Conservation (phyloP, 2,888 invertebrate species). For the Vesta saturnalis region DNA sequence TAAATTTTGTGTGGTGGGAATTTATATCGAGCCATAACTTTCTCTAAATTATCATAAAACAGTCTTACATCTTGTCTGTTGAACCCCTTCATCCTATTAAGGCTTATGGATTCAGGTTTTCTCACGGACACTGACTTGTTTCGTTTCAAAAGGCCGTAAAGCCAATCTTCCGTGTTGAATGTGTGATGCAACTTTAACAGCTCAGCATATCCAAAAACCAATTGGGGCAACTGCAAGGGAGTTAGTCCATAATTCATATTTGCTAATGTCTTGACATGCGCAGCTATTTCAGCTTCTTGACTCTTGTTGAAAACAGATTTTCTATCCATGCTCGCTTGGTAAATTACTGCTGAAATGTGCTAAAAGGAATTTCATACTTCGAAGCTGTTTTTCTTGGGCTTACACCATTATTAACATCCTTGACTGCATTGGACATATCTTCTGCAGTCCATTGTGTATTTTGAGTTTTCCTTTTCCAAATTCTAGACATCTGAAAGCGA, state of each 20-base stretch:
- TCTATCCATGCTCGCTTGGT: not conserved
- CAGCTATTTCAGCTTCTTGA: slow-evolving; percentile 3
- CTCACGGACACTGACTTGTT: not conserved
- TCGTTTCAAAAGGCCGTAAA: not conserved
- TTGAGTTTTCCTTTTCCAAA: not conserved
- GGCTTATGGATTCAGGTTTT: not conserved
- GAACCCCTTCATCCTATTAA: not conserved
- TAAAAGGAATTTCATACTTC: not conserved
- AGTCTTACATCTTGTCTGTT: too few relatives aligned
- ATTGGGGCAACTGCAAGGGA: not conserved
- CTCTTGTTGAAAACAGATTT: not conserved
- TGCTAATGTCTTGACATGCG: not conserved
- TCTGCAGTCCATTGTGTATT: not conserved
- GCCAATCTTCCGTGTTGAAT: not conserved
- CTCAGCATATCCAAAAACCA: not conserved
- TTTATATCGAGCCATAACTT: too few relatives aligned
- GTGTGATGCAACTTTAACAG: not conserved
- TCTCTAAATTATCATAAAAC: too few relatives aligned
- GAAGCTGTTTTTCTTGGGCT: not conserved
- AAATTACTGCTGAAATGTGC: not conserved
- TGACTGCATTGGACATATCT: not conserved
- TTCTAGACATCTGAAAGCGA: not conserved
- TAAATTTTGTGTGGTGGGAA: not conserved
- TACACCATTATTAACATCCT: not conserved
- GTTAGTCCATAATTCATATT: slow-evolving; percentile 4